Evolutionary conservation across 2,888 invertebrate species (phyloP).

Genomic region (Chydorus sphaericus): DNA sequence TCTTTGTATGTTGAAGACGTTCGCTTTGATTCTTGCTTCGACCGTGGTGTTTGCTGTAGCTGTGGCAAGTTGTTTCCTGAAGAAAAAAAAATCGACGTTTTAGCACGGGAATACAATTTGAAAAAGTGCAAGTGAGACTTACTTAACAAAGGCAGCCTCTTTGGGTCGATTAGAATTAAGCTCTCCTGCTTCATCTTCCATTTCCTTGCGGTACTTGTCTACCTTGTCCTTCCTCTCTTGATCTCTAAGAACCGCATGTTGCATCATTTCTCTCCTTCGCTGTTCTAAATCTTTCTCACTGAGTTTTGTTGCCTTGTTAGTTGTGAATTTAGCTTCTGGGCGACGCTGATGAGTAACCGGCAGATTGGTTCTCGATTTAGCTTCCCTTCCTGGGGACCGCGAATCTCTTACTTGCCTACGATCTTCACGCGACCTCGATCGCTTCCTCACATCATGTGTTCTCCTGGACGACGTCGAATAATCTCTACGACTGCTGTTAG

Average conservation of each 20-base stretch:
- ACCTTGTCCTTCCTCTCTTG: slow-evolving; percentile 30
- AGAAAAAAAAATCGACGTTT: neutral
- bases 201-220: slow-evolving; percentile 28
- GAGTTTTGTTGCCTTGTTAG: slow-evolving; percentile 16
- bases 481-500: too few species aligned
- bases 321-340: neutral
- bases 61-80: slow-evolving; percentile 46
- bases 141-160: slow-evolving; percentile 27
- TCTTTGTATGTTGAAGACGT: slow-evolving; percentile 77
- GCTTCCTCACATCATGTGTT: neutral
- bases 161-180: slow-evolving; percentile 19
- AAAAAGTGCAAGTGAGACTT: slow-evolving; percentile 15
- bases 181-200: slow-evolving; percentile 26
- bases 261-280: slow-evolving; percentile 62
- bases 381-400: neutral
- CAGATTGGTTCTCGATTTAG: too few species aligned
- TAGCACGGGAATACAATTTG: neutral
- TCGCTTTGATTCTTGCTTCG: slow-evolving; percentile 70
- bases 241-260: slow-evolving; percentile 47
- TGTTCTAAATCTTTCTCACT: slow-evolving; percentile 49
- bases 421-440: neutral
- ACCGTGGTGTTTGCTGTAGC: slow-evolving; percentile 53
- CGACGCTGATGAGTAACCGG: neutral
- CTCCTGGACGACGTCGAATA: too few species aligned
- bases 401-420: neutral